A percentile compares a stretch with the other conserved stretches of the same genome.
Conservation (phyloP, 2,888 invertebrate genomes). For the Hylaea fasciaria region DNA sequence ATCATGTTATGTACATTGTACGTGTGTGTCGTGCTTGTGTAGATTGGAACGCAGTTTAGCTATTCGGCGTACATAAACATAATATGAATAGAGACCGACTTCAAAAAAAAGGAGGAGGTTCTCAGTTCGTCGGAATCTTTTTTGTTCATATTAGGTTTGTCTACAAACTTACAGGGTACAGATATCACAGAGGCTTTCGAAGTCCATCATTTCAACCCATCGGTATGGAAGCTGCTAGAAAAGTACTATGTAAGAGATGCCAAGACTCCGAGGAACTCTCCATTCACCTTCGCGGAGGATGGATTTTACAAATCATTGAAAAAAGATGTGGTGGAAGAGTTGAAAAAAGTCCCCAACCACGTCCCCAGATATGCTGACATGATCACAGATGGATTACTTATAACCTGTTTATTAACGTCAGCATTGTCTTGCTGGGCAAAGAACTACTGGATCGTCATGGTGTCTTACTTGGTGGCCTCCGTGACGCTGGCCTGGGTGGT, state of each 20-base stretch:
- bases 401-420: slow-evolving; percentile 62
- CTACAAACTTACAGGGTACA: slow-evolving; percentile 82
- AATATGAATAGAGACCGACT: too few species aligned
- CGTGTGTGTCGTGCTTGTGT: too few species aligned
- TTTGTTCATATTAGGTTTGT: background rate
- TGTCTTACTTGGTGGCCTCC: slow-evolving; percentile 80
- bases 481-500: slow-evolving; percentile 84
- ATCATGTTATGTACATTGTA: too few species aligned
- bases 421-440: slow-evolving; percentile 54
- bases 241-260: slow-evolving; percentile 86
- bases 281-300: slow-evolving; percentile 89
- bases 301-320: slow-evolving; percentile 91
- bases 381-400: slow-evolving; percentile 68
- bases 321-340: slow-evolving; percentile 79
- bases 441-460: slow-evolving; percentile 51
- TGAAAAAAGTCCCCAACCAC: slow-evolving; percentile 81
- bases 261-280: slow-evolving; percentile 86
- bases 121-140: too few species aligned
- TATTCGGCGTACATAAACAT: too few species aligned
- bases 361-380: slow-evolving; percentile 58
- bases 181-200: slow-evolving; percentile 93
- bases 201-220: slow-evolving; percentile 87
- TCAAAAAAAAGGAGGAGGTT: too few species aligned
- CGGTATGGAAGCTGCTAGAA: slow-evolving; percentile 70
- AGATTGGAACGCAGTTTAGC: too few species aligned